A percentile compares a stretch with the other conserved stretches of the same genome.
Evolutionary conservation across 2,888 invertebrate genomes (phyloP).

Genomic region (Vannuccia rotundouncinata): DNA sequence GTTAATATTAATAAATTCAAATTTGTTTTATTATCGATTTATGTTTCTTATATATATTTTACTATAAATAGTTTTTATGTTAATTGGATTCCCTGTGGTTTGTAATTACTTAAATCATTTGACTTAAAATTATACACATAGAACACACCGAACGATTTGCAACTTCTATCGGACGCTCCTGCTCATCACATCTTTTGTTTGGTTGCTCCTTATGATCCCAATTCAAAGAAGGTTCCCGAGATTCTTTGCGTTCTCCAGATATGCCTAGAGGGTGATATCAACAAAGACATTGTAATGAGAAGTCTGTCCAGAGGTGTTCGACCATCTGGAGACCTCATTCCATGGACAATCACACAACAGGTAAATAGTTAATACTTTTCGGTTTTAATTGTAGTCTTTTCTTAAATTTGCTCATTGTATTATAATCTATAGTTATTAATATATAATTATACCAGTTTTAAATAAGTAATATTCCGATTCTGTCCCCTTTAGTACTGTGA

Average conservation of each 20-base stretch:
- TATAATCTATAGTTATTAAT: not conserved
- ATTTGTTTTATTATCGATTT: too few relatives aligned
- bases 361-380: too few relatives aligned
- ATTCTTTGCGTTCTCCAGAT: constrained; percentile 77
- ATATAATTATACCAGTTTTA: too few relatives aligned
- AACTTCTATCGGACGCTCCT: constrained; percentile 95
- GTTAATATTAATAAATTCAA: too few relatives aligned
- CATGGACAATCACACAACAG: constrained; percentile 91
- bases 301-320: constrained; percentile 77
- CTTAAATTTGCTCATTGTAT: not conserved
- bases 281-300: constrained; percentile 66
- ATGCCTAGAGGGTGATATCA: constrained; percentile 65
- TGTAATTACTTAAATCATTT: too few relatives aligned
- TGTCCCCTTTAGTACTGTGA: constrained; percentile 86
- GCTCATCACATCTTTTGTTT: constrained; percentile 94
- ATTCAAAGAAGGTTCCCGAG: constrained; percentile 65
- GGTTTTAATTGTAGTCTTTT: too few relatives aligned
- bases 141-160: constrained; percentile 96
- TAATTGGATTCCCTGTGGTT: too few relatives aligned
- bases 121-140: too few relatives aligned
- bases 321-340: constrained; percentile 91
- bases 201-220: constrained; percentile 70
- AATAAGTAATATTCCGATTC: too few relatives aligned
- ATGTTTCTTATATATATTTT: too few relatives aligned
- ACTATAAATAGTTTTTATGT: too few relatives aligned